Evolutionary conservation across 1,140 invertebrate genomes (phyloP).

Genomic region (Sarcophaga peregrina): DNA sequence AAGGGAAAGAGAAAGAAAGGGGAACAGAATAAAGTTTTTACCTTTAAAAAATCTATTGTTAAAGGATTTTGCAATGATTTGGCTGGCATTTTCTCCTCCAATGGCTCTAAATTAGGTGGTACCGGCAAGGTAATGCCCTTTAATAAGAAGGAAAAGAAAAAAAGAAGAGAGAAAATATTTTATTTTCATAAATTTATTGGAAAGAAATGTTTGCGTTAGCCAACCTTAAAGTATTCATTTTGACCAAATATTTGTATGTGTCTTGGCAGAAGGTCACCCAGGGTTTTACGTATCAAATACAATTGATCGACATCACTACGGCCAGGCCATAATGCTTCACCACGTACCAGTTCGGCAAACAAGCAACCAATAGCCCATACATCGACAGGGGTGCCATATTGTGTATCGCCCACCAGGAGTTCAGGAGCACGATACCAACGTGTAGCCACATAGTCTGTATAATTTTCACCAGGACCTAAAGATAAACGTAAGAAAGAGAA

Average conservation of each 20-base stretch:
- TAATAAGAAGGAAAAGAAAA: not conserved
- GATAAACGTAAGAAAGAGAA: constrained; percentile 6
- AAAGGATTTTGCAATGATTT: constrained; percentile 73
- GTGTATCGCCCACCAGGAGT: constrained; percentile 95
- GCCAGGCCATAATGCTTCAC: constrained; percentile 97
- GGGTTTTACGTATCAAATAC: constrained; percentile 91
- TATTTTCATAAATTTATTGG: not conserved
- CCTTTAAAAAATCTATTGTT: constrained; percentile 88
- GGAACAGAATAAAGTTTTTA: constrained; percentile 60
- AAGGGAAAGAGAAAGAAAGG: not conserved
- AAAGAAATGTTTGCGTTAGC: constrained; percentile 7
- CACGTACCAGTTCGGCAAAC: constrained; percentile 93
- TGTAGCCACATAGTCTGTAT: constrained; percentile 99
- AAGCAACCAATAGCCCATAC: constrained; percentile 85
- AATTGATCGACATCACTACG: constrained; percentile 98
- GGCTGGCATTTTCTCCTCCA: constrained; percentile 85
- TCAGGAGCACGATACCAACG: constrained; percentile 98
- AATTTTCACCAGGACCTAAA: constrained; percentile 91
- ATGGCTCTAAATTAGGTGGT: constrained; percentile 85
- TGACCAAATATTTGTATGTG: constrained; percentile 96
- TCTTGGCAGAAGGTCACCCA: constrained; percentile 89
- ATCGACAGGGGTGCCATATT: constrained; percentile 96
- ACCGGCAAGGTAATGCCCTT: constrained; percentile 90
- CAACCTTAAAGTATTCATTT: constrained; percentile 88
- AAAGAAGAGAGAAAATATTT: not conserved